phyloP scores from a whole-genome alignment of 2,113 vertebrate species.

The Podarcis raffonei region DNA sequence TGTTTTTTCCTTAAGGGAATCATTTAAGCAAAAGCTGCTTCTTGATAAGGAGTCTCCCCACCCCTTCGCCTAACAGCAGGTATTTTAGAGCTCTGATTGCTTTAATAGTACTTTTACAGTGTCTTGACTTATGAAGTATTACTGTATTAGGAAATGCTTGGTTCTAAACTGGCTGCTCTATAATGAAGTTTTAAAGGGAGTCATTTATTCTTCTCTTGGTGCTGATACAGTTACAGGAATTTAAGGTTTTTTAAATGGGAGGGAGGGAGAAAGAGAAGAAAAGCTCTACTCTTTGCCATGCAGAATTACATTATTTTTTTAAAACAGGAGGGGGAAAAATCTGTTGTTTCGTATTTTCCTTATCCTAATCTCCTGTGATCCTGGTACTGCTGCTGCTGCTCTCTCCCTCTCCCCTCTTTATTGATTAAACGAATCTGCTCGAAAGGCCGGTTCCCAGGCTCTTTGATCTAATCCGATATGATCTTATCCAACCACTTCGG shows the following conservation, averaged over 20 bases:
- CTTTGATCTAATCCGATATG: conserved; percentile 89
- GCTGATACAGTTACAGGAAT: conserved; percentile 43
- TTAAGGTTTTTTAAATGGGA: background rate
- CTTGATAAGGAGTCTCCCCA: conserved; percentile 35
- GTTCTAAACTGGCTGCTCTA: conserved; percentile 50
- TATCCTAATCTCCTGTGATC: conserved; percentile 70
- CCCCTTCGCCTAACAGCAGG: conserved; percentile 45
- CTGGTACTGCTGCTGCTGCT: conserved; percentile 61
- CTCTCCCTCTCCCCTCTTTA: conserved; percentile 78
- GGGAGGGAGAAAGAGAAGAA: background rate
- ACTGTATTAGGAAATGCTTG: conserved; percentile 57
- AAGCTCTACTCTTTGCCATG: conserved; percentile 29
- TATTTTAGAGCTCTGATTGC: conserved; percentile 65
- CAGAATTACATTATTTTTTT: conserved; percentile 55
- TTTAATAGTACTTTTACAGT: conserved; percentile 62
- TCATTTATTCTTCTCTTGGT: conserved; percentile 37
- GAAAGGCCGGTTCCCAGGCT: conserved; percentile 85
- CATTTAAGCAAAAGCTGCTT: conserved; percentile 70
- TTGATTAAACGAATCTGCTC: conserved; percentile 91
- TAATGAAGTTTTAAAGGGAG: conserved; percentile 66
- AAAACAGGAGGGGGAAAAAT: conserved; percentile 47
- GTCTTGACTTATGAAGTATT: conserved; percentile 63
- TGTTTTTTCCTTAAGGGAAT: conserved; percentile 51
- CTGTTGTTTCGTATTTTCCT: conserved; percentile 69
- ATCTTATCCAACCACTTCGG: conserved; percentile 88